Conservation (phyloP, 1,140 invertebrate species). For the Idris sp. region DNA sequence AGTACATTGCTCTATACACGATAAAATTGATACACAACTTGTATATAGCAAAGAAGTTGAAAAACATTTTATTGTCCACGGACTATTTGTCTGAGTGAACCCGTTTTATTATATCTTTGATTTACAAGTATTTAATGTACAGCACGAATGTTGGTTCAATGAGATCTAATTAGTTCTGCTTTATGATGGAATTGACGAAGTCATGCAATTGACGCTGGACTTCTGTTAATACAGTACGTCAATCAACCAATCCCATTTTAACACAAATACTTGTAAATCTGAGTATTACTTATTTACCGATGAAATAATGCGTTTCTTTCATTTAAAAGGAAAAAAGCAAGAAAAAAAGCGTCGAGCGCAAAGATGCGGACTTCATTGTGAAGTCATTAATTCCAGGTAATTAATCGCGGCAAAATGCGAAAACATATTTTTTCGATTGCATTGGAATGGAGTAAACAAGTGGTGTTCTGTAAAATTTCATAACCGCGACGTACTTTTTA, state of each 20-base stretch:
- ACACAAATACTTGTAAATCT: constrained; percentile 44
- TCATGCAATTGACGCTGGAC: constrained; percentile 54
- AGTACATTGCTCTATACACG: too few species aligned
- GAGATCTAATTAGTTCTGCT: constrained; percentile 60
- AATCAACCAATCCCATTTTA: constrained; percentile 45
- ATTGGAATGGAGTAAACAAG: background rate
- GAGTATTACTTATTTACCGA: constrained; percentile 48
- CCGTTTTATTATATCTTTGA: constrained; percentile 45
- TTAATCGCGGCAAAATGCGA: constrained; percentile 18
- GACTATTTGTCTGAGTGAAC: constrained; percentile 9
- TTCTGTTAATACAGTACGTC: constrained; percentile 39
- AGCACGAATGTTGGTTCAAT: constrained; percentile 45
- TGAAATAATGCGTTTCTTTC: constrained; percentile 41
- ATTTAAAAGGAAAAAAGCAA: constrained; percentile 8
- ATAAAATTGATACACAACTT: constrained; percentile 20
- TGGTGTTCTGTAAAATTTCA: constrained; percentile 15
- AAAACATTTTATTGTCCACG: constrained; percentile 29
- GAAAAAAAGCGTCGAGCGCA: background rate
- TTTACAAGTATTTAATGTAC: constrained; percentile 58
- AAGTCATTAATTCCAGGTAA: constrained; percentile 28
- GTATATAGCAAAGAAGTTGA: constrained; percentile 29
- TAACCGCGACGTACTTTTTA: constrained; percentile 15
- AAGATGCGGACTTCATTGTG: constrained; percentile 20
- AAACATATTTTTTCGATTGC: constrained; percentile 29
- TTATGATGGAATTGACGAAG: constrained; percentile 61